Percentiles rank a stretch among this genome's conserved stretches.
phyloP scores from a whole-genome alignment of 2,888 invertebrate genomes.

The Morpho helenor region DNA sequence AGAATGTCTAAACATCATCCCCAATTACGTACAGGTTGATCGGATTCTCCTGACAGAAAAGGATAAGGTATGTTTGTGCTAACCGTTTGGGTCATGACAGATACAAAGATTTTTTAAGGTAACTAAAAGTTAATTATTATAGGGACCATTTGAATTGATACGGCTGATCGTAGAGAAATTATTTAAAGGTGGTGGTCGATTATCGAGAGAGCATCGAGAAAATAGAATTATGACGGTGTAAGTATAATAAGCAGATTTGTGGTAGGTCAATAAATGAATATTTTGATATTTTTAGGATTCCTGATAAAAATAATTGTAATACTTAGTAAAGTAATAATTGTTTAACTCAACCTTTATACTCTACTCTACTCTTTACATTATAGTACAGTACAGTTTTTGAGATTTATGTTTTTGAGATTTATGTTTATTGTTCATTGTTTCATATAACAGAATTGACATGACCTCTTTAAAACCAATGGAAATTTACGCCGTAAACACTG shows the following conservation, averaged over 20 bases:
- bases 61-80: constrained; percentile 31
- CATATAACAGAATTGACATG: constrained; percentile 37
- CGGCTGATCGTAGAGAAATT: constrained; percentile 35
- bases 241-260: neutral
- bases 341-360: too few species aligned
- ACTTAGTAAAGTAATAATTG: too few species aligned
- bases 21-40: constrained; percentile 38
- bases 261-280: too few species aligned
- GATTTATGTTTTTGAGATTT: too few species aligned
- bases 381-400: too few species aligned
- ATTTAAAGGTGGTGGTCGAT: constrained; percentile 29
- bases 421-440: neutral
- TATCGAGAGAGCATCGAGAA: constrained; percentile 35
- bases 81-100: too few species aligned
- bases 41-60: constrained; percentile 36
- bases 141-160: constrained; percentile 43
- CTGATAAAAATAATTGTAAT: too few species aligned
- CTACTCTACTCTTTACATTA: too few species aligned
- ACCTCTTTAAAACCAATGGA: constrained; percentile 54
- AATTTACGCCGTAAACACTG: constrained; percentile 56
- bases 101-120: constrained; percentile 8
- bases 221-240: constrained; percentile 43
- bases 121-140: neutral
- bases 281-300: too few species aligned
- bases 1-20: constrained; percentile 72